Base-by-base conservation (phyloP, 2,797 vertebrate species). In the Labroides dimidiatus region DNA sequence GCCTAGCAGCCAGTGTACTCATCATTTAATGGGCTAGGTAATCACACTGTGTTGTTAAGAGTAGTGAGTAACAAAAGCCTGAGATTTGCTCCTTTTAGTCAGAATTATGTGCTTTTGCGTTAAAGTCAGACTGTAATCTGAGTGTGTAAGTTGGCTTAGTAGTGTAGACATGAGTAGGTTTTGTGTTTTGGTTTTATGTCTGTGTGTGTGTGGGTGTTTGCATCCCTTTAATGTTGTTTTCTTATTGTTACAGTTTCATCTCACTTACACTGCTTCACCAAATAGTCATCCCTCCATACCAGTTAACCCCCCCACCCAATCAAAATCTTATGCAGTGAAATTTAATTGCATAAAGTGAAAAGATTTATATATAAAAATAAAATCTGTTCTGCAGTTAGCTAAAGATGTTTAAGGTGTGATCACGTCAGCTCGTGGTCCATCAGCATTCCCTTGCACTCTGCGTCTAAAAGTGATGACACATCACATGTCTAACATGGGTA, bases 21-120 rank as follows among this genome's bases (percentile, higher is more conserved):
- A 0, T 68, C 87, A 87, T 74, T 84, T 88, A 82, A 81, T 69
- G 71, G 85, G 85, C 81, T 90, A 91, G 90, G 88, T 88, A 91
- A 92, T 82, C 59, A 75, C 67, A 75, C 20, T 7, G 62, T 51
- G 60, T 84, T 69, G 73, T 67, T 67, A 67, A 36, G 50, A 77
- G 69, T 78, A 77, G 84, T 48, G 23, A 20, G 24, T 47, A 76
- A 71, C 37, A 36, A 50, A 24, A 59, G 30, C 43, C 20, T 53
- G 72, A 57, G 69, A 66, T 69, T 66, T 70, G 49, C 60, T 58
- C 64, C 73, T 65, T 69, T 80, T 84, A 84, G 80, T 50, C 77
- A 27, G 55, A 64, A 50, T 75, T 24, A 53, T 58, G 72, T 76
- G 50, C 55, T 76, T 76, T 74, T 19, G 59, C 50, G 39, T 69